A percentile compares a stretch with the other conserved stretches of the same genome.
Evolutionary conservation across 64 coral and sea anemone genomes (phyloP).

Genomic region (Anthopleura sola): DNA sequence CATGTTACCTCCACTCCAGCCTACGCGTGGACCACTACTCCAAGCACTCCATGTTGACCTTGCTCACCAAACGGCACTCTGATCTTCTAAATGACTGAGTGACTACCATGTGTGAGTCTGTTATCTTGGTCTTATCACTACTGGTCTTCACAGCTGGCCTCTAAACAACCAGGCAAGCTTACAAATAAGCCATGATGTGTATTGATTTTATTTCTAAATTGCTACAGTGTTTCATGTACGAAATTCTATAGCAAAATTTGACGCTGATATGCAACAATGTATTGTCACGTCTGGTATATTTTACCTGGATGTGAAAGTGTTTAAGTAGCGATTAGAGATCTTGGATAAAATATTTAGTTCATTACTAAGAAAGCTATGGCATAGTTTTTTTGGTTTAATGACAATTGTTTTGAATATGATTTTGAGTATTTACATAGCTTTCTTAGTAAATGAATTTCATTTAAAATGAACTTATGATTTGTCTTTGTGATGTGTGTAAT

Average conservation of each 20-base stretch:
- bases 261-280: too few species aligned
- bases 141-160: not conserved
- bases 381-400: not conserved
- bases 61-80: not conserved
- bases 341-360: not conserved
- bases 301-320: not conserved
- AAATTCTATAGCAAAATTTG: not conserved
- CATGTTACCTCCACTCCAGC: slow-evolving; percentile 23
- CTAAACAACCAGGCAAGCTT: slow-evolving; percentile 6
- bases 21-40: not conserved
- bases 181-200: not conserved
- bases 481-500: too few species aligned
- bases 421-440: not conserved
- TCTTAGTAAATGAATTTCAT: not conserved
- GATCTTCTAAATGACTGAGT: slow-evolving; percentile 11
- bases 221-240: not conserved
- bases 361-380: not conserved
- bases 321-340: not conserved
- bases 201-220: not conserved
- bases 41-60: not conserved
- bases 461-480: not conserved
- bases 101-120: not conserved
- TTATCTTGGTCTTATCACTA: not conserved
- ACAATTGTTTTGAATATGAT: not conserved
- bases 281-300: not conserved